Percentiles rank a stretch among this genome's conserved stretches.
phyloP scores from a whole-genome alignment of 2,113 vertebrate species.

The Turnix velox region DNA sequence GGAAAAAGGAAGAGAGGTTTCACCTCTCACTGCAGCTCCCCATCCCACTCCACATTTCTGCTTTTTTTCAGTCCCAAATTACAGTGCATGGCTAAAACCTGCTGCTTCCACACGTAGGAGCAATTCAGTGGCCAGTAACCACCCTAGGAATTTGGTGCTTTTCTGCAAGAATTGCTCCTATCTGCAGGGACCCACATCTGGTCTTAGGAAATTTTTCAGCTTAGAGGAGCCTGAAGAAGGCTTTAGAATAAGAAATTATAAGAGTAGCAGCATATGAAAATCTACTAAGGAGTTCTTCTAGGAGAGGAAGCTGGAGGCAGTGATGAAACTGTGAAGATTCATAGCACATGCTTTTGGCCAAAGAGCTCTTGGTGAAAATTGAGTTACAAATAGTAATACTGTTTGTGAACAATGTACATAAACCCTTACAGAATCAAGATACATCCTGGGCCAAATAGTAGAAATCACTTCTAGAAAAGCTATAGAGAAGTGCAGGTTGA shows the following conservation, averaged over 20 bases:
- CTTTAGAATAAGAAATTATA: too few relatives aligned
- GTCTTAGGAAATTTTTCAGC: not conserved
- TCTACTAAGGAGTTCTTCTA: not conserved
- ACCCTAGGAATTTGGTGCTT: not conserved
- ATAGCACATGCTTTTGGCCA: not conserved
- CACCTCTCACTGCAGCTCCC: not conserved
- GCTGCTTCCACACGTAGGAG: not conserved
- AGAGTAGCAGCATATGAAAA: not conserved
- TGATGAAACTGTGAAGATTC: not conserved
- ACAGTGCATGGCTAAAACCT: not conserved
- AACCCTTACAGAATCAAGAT: rapidly evolving
- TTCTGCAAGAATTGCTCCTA: not conserved
- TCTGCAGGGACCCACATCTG: not conserved
- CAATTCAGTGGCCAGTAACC: not conserved
- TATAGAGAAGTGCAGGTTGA: not conserved
- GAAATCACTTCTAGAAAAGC: not conserved
- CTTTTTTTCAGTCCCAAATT: not conserved
- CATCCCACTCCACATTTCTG: not conserved
- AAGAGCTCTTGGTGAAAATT: not conserved
- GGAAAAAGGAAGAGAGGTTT: not conserved
- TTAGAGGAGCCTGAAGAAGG: not conserved
- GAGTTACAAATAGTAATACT: not conserved
- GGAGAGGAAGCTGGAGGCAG: not conserved
- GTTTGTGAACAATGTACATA: not conserved
- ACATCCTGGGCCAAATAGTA: not conserved